Conservation (phyloP, 2,113 vertebrate species). For the Menura novaehollandiae region DNA sequence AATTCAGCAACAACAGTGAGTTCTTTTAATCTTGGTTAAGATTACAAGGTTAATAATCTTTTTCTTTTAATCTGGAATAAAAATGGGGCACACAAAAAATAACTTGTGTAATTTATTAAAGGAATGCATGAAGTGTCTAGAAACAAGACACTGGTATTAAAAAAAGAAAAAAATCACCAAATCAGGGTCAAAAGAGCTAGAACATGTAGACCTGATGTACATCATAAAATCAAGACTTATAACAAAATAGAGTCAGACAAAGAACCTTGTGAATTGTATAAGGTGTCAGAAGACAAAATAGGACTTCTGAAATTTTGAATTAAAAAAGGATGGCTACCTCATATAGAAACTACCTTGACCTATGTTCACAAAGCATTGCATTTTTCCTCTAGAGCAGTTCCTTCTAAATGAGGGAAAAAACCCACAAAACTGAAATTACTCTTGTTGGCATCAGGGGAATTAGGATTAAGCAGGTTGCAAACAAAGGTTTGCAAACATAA, state of each 20-base stretch:
- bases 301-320: not conserved
- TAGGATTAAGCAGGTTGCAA: too few species aligned
- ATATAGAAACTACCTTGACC: not conserved
- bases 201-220: not conserved
- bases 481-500: too few species aligned
- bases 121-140: not conserved
- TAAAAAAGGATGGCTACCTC: not conserved
- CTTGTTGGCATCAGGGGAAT: not conserved
- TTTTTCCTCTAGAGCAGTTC: not conserved
- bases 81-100: not conserved
- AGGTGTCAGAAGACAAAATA: not conserved
- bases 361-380: not conserved
- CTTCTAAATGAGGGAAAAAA: not conserved
- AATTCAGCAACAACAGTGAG: not conserved
- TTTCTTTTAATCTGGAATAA: not conserved
- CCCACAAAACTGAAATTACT: not conserved
- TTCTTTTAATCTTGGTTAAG: not conserved
- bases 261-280: rapidly evolving
- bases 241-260: not conserved
- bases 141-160: not conserved
- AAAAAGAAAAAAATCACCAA: not conserved
- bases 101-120: not conserved
- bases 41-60: not conserved
- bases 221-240: not conserved
- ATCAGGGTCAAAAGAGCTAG: not conserved